Evolutionary conservation across 2,113 vertebrate species (phyloP).

Genomic region (Mesocricetus auratus): DNA sequence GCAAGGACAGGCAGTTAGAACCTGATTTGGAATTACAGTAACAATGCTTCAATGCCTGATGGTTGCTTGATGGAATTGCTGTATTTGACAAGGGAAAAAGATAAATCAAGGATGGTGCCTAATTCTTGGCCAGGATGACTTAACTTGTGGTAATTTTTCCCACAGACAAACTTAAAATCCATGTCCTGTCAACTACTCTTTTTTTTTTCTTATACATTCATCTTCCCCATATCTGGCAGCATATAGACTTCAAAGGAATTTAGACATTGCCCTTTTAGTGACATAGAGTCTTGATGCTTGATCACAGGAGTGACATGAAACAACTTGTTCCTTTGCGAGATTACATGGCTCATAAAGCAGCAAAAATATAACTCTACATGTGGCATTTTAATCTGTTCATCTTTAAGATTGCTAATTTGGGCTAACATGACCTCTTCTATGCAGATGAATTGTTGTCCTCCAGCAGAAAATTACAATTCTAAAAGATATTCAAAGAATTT

Average conservation of each 20-base stretch:
- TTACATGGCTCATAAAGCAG: neutral
- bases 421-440: neutral
- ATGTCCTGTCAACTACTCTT: neutral
- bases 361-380: neutral
- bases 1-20: neutral
- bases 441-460: neutral
- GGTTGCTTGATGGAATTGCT: neutral
- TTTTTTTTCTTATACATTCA: neutral
- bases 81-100: neutral
- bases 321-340: slow-evolving; percentile 9
- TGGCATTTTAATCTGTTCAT: neutral
- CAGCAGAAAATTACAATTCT: neutral
- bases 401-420: neutral
- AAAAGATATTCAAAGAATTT: neutral
- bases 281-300: slow-evolving; percentile 15
- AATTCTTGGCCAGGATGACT: neutral
- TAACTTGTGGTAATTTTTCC: neutral
- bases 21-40: neutral
- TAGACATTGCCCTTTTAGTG: slow-evolving; percentile 33
- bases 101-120: neutral
- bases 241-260: neutral
- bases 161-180: neutral
- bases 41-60: neutral
- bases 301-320: slow-evolving; percentile 33
- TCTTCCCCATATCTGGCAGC: neutral